phyloP scores from a whole-genome alignment of 2,797 vertebrate genomes.

The Anguilla anguilla region DNA sequence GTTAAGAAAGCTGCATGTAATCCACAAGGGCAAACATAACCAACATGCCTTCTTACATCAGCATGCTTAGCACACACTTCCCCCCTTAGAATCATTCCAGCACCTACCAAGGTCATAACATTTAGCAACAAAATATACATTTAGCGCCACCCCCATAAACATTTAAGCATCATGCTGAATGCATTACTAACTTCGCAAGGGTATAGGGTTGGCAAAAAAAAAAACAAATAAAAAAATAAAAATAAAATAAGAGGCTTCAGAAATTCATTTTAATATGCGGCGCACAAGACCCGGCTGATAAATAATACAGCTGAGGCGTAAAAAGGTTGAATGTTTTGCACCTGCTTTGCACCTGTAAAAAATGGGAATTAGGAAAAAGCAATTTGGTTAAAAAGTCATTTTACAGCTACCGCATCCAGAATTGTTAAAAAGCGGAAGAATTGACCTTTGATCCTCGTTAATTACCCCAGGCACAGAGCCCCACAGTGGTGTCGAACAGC shows the following conservation, averaged over 20 bases:
- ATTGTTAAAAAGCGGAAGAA: neutral
- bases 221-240: too few relatives aligned
- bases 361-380: neutral
- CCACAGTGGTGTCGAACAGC: neutral
- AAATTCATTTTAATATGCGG: neutral
- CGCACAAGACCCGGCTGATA: neutral
- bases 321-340: neutral
- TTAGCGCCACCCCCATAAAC: neutral
- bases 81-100: neutral
- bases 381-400: neutral
- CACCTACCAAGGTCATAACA: neutral
- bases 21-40: neutral
- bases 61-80: neutral
- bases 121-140: neutral
- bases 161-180: neutral
- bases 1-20: neutral
- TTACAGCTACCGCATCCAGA: neutral
- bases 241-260: neutral
- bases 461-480: neutral
- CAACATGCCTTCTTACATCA: neutral
- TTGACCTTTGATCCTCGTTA: neutral
- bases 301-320: neutral
- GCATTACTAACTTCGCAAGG: neutral
- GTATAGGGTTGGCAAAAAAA: neutral
- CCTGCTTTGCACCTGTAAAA: neutral